Evolutionary conservation across 2,888 invertebrate species (phyloP), one percentile per base, ranked within the genome.

Genomic region (Rotaria magnacalcarata): DNA sequence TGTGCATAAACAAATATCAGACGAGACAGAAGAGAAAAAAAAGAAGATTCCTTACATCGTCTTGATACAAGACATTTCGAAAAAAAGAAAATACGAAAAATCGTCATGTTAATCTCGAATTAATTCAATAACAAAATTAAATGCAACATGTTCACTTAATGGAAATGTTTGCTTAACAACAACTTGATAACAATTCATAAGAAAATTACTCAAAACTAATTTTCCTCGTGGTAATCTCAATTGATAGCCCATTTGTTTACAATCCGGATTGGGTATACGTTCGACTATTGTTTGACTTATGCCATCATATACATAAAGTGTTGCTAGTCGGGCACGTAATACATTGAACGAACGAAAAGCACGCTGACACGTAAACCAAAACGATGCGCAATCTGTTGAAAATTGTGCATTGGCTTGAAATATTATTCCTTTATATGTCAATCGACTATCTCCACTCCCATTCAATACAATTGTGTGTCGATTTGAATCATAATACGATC

Each of bases 81-180:
- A 60, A 27, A 60, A 27, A 27, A 58, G n/a, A 21, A 27, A 60
- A 10, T 6, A 56, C 21, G 14, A 24, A 27, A 27, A 60, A n/a
- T 24, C 50, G 2, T 50, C 2, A 11, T 50, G 11, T 60, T 27
- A 60, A 60, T 60, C 60, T 60, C 60, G 27, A n/a, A 60, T 27
- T 60, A 60, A 60, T 60, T 60, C 60, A 60, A 60, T 60, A 60
- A 60, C 60, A 60, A 60, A 60, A 60, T 60, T 60, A 24, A 60
- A 60, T 60, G 60, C 60, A 60, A 60, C 60, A 60, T 27, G 60
- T 60, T 60, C 60, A 60, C 8, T 8, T 14, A 60, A 60, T 60
- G 60, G 60, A 27, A 60, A 60, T 27, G 60, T 27, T 60, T 60
- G 60, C 27, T 60, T 60, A 60, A 60, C 24, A 27, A 60, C 60